Evolutionary conservation across 2,113 vertebrate genomes (phyloP).

Genomic region (Chrysemys picta): DNA sequence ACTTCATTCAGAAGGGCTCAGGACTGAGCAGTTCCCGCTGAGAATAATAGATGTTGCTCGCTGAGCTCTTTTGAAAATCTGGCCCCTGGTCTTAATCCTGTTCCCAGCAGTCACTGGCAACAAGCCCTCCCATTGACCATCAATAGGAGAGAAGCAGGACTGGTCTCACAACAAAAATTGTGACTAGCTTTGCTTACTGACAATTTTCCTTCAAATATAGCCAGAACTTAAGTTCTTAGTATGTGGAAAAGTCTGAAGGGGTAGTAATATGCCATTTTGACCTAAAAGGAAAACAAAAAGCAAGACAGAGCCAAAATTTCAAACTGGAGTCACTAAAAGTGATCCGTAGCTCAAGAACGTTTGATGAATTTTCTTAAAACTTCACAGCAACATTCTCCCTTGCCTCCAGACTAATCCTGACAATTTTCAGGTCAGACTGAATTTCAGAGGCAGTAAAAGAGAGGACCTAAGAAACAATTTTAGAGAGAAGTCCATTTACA

Average conservation of each 20-base stretch:
- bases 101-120: not conserved
- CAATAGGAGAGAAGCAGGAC: not conserved
- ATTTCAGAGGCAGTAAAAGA: fast-evolving
- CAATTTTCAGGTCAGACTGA: not conserved
- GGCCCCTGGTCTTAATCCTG: not conserved
- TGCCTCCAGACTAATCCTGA: not conserved
- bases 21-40: not conserved
- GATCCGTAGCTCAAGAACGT: not conserved
- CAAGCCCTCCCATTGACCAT: not conserved
- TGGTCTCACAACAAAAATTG: not conserved
- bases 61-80: not conserved
- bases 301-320: not conserved
- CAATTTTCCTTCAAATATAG: not conserved
- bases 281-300: not conserved
- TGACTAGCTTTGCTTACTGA: not conserved
- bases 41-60: not conserved
- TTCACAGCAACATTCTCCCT: not conserved
- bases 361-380: not conserved
- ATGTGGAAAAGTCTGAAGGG: not conserved
- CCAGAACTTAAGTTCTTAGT: not conserved
- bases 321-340: not conserved
- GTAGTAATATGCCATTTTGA: not conserved
- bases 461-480: not conserved
- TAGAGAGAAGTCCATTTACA: fast-evolving
- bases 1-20: not conserved